phyloP scores from a whole-genome alignment of 2,888 invertebrate genomes.

The Eristalis arbustorum region DNA sequence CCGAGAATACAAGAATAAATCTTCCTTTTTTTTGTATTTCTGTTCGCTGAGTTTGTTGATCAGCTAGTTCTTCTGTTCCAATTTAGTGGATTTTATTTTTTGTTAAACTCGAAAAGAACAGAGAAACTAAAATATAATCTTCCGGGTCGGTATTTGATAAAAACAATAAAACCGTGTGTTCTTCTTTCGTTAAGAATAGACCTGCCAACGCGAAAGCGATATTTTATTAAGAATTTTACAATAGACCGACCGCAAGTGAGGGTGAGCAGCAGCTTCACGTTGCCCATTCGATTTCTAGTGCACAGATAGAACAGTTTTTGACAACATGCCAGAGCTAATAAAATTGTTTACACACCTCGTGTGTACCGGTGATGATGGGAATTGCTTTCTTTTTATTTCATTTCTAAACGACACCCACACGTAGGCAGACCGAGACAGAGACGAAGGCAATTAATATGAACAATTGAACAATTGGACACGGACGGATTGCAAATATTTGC shows the following conservation, averaged over 20 bases:
- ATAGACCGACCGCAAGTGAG: not conserved
- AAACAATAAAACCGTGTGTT: not conserved
- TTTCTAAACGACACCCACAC: constrained; percentile 2
- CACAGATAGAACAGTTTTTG: constrained; percentile 14
- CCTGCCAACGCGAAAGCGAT: not conserved
- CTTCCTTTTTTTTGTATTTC: not conserved
- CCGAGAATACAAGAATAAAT: not conserved
- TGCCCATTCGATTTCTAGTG: not conserved
- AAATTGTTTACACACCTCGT: constrained; percentile 36
- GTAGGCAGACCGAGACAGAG: not conserved
- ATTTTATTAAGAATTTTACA: not conserved
- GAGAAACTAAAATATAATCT: not conserved
- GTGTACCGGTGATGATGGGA: not conserved
- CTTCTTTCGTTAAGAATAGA: not conserved
- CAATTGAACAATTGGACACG: constrained; percentile 13
- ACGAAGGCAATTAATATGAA: constrained; percentile 6
- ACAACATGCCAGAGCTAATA: constrained; percentile 37
- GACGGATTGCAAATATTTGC: not conserved
- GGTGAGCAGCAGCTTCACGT: not conserved
- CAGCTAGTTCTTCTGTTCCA: not conserved
- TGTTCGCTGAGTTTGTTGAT: not conserved
- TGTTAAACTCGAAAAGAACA: not conserved
- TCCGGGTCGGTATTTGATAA: not conserved
- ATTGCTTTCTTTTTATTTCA: not conserved
- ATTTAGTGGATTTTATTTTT: not conserved